Evolutionary conservation across 2,113 vertebrate genomes (phyloP).

Genomic region (Cepphus grylle): DNA sequence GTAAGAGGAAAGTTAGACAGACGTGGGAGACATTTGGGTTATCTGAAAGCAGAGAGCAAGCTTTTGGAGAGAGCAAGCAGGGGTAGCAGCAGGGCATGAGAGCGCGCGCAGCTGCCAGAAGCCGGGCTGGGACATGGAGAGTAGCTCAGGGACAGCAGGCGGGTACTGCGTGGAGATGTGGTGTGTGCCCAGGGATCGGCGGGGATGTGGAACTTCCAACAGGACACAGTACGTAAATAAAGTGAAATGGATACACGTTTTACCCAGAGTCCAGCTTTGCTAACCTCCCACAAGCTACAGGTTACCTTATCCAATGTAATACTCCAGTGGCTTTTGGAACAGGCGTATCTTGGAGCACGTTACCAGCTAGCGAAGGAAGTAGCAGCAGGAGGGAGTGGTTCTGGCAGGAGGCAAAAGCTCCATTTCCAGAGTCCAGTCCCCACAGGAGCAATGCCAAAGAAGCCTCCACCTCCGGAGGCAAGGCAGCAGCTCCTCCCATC

Average conservation of each 20-base stretch:
- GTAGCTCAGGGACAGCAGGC: neutral
- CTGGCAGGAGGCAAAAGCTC: neutral
- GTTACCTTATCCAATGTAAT: neutral
- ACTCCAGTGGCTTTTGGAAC: neutral
- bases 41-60: neutral
- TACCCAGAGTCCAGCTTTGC: neutral
- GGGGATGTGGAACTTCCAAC: neutral
- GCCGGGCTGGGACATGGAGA: fast-evolving
- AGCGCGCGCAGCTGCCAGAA: fast-evolving
- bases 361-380: neutral
- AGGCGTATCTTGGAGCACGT: fast-evolving
- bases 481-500: neutral
- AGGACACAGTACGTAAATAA: fast-evolving
- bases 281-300: neutral
- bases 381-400: neutral
- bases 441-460: neutral
- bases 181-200: fast-evolving
- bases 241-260: neutral
- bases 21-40: neutral
- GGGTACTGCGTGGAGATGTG: fast-evolving
- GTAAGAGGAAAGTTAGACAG: neutral
- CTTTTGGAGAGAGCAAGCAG: neutral
- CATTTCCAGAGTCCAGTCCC: neutral
- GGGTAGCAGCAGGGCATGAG: neutral
- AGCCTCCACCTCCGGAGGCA: neutral